These are phyloP conservation scores for Coelopa frigida DNA, from an alignment of 1,140 invertebrate genomes.

Conservation along the genomic window DNA sequence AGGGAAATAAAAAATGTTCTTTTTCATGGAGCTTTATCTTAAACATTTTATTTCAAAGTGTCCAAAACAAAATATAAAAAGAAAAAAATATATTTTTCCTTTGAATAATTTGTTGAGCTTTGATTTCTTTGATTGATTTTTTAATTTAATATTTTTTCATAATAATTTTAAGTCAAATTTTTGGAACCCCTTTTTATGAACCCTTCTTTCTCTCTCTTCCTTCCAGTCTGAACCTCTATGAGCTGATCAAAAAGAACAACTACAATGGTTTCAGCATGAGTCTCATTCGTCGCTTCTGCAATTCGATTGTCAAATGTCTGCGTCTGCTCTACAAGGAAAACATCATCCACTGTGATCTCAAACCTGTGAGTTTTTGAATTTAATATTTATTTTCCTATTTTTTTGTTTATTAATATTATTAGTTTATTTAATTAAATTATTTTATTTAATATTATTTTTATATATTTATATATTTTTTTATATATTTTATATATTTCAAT, in stretches of 20 bases:
- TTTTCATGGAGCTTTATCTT: no score
- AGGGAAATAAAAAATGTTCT: no score
- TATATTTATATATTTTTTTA: neutral
- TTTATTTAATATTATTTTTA: neutral
- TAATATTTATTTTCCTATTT: neutral
- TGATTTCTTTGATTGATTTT: no score
- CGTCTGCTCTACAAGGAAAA: slow-evolving; percentile 86
- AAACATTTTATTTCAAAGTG: no score
- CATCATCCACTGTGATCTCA: slow-evolving; percentile 90
- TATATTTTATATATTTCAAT: slow-evolving; percentile 3
- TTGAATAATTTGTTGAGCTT: no score
- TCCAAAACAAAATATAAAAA: no score
- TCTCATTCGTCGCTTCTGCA: slow-evolving; percentile 89
- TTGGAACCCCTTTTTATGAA: no score
- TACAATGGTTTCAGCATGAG: slow-evolving; percentile 96
- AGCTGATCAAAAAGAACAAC: slow-evolving; percentile 98
- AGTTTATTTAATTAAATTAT: no score
- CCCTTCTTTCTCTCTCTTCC: slow-evolving; percentile 9
- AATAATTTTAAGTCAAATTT: no score
- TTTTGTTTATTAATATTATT: no score
- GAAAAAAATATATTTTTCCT: no score
- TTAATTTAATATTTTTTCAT: no score
- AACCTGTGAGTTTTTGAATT: slow-evolving; percentile 63
- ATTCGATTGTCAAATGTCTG: slow-evolving; percentile 90
- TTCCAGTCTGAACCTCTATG: slow-evolving; percentile 93